Evolutionary conservation across 1,140 invertebrate species (phyloP).

Genomic region (Bilobella aurantiaca): DNA sequence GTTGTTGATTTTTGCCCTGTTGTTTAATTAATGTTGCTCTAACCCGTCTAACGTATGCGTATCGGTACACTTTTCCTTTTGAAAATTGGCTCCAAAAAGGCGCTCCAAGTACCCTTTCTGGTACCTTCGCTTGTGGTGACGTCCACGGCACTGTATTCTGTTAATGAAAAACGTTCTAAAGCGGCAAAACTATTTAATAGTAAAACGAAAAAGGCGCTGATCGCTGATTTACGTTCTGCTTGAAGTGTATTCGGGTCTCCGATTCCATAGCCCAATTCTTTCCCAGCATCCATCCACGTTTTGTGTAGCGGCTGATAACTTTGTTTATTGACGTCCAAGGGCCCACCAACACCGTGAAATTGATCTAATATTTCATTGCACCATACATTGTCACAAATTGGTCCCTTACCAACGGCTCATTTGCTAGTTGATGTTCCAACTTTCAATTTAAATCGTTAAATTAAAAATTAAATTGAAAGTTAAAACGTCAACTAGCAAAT

Average conservation of each 20-base stretch:
- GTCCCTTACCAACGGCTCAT: too few species aligned
- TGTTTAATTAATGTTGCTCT: too few species aligned
- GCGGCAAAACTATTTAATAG: too few species aligned
- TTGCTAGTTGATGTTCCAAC: too few species aligned
- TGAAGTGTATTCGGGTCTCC: conserved; percentile 17
- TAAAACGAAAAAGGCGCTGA: too few species aligned
- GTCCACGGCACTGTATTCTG: background rate
- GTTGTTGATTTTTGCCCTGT: too few species aligned
- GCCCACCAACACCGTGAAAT: conserved; percentile 10
- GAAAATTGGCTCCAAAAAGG: background rate
- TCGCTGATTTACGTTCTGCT: conserved; percentile 5
- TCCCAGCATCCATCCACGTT: conserved; percentile 12
- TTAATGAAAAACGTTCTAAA: background rate
- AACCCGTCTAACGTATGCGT: background rate
- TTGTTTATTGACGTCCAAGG: background rate
- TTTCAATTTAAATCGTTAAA: too few species aligned
- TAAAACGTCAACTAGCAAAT: too few species aligned
- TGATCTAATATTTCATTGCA: too few species aligned
- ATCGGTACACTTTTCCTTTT: conserved; percentile 1
- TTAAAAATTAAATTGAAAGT: too few species aligned
- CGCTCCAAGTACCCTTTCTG: background rate
- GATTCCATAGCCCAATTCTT: conserved; percentile 8
- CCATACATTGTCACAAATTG: too few species aligned
- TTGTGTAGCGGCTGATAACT: conserved; percentile 2
- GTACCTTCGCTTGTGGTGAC: background rate